Percentiles rank a stretch among this genome's conserved stretches.
Evolutionary conservation across 2,113 vertebrate genomes (phyloP).

Genomic region (Pterocles gutturalis): DNA sequence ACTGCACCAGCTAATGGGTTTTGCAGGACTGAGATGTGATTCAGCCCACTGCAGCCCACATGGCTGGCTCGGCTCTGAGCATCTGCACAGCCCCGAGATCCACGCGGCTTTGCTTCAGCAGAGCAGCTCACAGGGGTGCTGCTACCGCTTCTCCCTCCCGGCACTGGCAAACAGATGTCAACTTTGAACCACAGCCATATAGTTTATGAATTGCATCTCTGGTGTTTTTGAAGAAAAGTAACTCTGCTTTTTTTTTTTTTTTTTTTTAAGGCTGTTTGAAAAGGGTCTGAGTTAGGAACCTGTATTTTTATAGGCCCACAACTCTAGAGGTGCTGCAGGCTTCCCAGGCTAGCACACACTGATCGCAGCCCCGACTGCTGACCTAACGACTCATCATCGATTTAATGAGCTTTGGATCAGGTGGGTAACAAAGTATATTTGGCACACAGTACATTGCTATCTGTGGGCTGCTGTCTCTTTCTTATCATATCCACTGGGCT

Average conservation of each 20-base stretch:
- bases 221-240: background rate
- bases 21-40: background rate
- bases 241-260: background rate
- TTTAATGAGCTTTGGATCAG: background rate
- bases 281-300: background rate
- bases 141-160: background rate
- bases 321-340: background rate
- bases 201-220: background rate
- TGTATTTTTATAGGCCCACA: background rate
- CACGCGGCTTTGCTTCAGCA: background rate
- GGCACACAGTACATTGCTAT: accelerated
- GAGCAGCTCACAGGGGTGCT: background rate
- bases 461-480: background rate
- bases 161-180: accelerated
- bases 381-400: accelerated
- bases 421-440: background rate
- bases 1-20: background rate
- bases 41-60: accelerated
- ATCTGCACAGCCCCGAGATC: accelerated
- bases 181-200: background rate
- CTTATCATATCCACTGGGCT: background rate
- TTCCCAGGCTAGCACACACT: background rate
- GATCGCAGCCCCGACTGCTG: background rate
- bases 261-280: background rate
- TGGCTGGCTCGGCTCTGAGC: background rate